phyloP scores from a whole-genome alignment of 2,113 vertebrate genomes.

The Cinclus mexicanus region DNA sequence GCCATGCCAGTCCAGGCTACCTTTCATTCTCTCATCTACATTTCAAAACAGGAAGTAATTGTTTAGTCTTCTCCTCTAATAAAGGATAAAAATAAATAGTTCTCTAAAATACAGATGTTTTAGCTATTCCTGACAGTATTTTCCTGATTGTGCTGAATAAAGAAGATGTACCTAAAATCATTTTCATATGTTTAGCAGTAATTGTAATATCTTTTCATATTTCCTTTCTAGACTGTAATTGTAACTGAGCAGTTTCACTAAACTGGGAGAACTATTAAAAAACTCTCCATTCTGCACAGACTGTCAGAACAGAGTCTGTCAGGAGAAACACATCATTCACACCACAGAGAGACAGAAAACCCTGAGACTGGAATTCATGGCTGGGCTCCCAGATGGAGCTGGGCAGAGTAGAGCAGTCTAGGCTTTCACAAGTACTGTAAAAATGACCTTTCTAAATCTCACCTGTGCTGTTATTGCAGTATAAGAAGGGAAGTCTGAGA shows the following conservation, averaged over 20 bases:
- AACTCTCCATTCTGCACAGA: neutral
- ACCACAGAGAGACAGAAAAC: neutral
- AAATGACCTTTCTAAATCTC: neutral
- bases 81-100: neutral
- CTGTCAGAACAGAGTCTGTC: neutral
- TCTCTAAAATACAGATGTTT: neutral
- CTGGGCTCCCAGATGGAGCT: neutral
- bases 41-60: neutral
- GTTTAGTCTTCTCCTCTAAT: neutral
- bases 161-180: neutral
- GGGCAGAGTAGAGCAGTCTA: neutral
- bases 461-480: neutral
- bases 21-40: neutral
- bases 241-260: neutral
- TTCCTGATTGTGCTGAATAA: neutral
- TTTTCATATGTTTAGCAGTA: neutral
- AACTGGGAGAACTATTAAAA: neutral
- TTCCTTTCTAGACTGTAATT: neutral
- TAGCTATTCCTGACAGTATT: neutral
- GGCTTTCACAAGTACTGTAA: neutral
- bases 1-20: neutral
- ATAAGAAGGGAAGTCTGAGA: neutral
- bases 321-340: neutral
- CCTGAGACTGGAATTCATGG: neutral
- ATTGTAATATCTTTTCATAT: neutral